phyloP scores from a whole-genome alignment of 2,797 vertebrate species.

The Hypotaenidia okinawae region DNA sequence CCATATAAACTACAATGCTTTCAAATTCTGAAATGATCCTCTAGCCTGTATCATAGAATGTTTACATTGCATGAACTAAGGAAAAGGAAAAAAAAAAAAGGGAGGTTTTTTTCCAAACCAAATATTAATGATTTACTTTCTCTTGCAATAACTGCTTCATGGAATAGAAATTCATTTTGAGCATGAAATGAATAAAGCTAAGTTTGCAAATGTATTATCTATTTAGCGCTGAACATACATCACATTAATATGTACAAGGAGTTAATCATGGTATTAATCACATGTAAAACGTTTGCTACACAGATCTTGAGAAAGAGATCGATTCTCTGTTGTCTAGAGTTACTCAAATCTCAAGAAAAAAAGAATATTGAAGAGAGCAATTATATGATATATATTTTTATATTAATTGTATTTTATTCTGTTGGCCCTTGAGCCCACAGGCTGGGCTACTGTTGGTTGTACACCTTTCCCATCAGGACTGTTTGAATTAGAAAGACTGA shows the following conservation, averaged over 20 bases:
- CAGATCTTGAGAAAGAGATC: not conserved
- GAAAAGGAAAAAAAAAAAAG: not conserved
- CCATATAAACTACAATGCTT: not conserved
- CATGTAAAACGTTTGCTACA: not conserved
- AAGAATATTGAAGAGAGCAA: not conserved
- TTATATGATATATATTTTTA: not conserved
- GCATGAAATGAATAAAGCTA: not conserved
- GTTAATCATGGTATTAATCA: not conserved
- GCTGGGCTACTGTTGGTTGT: not conserved
- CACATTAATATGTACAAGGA: not conserved
- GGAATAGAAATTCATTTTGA: not conserved
- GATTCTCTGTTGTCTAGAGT: not conserved
- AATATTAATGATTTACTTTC: no score
- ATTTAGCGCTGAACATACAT: not conserved
- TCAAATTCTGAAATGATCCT: not conserved
- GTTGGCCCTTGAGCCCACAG: not conserved
- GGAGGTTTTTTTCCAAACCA: not conserved
- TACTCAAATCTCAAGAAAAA: not conserved
- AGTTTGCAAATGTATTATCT: not conserved
- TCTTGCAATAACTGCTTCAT: not conserved
- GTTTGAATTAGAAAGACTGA: not conserved
- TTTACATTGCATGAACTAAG: not conserved
- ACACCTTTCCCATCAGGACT: not conserved
- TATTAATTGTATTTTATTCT: not conserved
- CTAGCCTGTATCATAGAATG: not conserved